Evolutionary conservation across 1,140 invertebrate genomes (phyloP), one percentile per base, ranked within the genome.

Genomic region (Bombyx mandarina): DNA sequence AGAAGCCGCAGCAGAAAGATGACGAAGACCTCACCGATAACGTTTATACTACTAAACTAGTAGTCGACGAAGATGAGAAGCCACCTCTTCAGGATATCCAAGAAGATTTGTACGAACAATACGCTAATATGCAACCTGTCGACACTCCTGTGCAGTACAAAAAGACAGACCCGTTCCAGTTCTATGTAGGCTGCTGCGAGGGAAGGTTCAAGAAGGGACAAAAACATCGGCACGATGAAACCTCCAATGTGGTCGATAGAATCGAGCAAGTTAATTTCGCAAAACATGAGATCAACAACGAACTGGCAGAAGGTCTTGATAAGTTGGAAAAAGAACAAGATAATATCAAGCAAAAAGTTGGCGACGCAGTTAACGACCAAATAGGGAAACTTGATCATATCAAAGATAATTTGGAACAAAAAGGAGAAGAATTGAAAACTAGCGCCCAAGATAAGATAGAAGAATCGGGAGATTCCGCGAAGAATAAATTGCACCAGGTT

Each of bases 151-250:
- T 71, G 18, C 57, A 60, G 57, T 62, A 60, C 42, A 77, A 71
- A 18, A 67, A 60, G 45, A 56, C 62, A 35, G 82, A 86, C 64
- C 82, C 82, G 8, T 86, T 86, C 68, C 65, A 72, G 52, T 80
- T 77, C 47, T 75, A 77, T 51, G 73, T 73, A 0, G 76, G 69
- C 5, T 86, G 82, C 54, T 86, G 82, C 48, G 77, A 84, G 62
- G 75, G 75, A 7, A 78, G 66, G 61, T 80, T 67, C 55, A 76
- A 69, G 10, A 75, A 75, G 50, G 81, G 76, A 22, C 71, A 77
- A 51, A 82, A 84, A 66, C 83, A 86, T 56, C 67, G 68, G 43
- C 79, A 86, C 26, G 79, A 86, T n/a, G 83, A 86, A 64, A 86
- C 81, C 0, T 86, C 81, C 51, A 86, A 73, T 53, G 53, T 82